Evolutionary conservation across 2,888 invertebrate species (phyloP), one percentile per base, ranked within the genome.

Genomic region (Erebia palarica): DNA sequence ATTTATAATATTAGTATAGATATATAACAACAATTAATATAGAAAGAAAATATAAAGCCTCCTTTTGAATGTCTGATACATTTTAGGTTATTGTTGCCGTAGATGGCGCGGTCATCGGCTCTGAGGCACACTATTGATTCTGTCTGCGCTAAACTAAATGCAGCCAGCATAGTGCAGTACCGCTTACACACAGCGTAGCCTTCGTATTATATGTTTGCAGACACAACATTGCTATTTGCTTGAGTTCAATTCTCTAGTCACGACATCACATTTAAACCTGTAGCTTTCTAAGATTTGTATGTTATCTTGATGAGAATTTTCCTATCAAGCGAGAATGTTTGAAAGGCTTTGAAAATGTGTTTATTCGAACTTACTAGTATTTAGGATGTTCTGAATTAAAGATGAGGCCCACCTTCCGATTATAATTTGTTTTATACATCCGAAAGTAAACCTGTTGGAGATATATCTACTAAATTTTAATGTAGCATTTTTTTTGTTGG

Each of bases 141-240:
- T 85, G 92, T 92, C 92, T 92, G 88, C 84, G 79, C 68, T 82
- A 80, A 81, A 86, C 85, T 86, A 85, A 86, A 86, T 87, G 86
- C 85, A 83, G 84, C 85, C 82, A 83, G 84, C 83, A 84, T 83
- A 85, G 75, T 79, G 75, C 79, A 75, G 77, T 78, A 78, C 79
- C 77, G 18, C 49, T 27, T 70, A 70, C 47, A 70, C 53, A 76
- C 74, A 77, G 78, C 57, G 60, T 57, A 59, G 49, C 59, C 66
- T 59, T 65, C 71, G 61, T 75, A 57, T 65, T 78, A 79, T 84
- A 73, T 53, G 67, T 16, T 59, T 53, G 68, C 70, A 70, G 71
- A 60, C 70, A 73, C 76, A 65, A 70, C 76, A 77, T 81, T 86
- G 85, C 36, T 36, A 36, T 36, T 36, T 36, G 36, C 81, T 80